These are phyloP conservation scores for Drosophila kambysellisi DNA, from an alignment of 2,888 invertebrate species.

Conservation along the genomic window DNA sequence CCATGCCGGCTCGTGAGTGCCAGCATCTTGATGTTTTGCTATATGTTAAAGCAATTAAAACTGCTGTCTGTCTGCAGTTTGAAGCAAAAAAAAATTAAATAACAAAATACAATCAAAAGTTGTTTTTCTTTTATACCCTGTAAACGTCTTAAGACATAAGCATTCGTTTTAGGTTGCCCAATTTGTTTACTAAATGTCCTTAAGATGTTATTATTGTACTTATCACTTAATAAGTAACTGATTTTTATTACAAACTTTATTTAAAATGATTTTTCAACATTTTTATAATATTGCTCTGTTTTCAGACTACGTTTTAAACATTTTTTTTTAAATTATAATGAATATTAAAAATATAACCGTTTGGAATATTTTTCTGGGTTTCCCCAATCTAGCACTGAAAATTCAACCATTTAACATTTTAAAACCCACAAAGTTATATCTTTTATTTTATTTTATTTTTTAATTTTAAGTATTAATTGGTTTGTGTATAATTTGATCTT, in stretches of 20 bases:
- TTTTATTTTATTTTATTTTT: background rate
- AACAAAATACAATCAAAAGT: background rate
- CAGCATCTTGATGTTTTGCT: conserved; percentile 76
- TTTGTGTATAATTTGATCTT: too few species aligned
- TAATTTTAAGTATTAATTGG: background rate
- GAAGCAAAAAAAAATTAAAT: conserved; percentile 6
- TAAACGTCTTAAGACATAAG: background rate
- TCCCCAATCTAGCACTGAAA: background rate
- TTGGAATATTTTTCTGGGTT: too few species aligned
- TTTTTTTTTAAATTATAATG: background rate
- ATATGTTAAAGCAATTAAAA: conserved; percentile 81
- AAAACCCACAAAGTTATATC: background rate
- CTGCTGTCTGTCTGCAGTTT: conserved; percentile 71
- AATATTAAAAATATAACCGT: too few species aligned
- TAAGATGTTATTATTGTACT: background rate
- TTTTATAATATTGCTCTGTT: background rate
- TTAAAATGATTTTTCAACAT: background rate
- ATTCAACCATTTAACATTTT: background rate
- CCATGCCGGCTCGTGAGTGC: conserved; percentile 63
- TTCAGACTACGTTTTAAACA: background rate
- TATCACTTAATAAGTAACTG: background rate
- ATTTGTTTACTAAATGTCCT: too few species aligned
- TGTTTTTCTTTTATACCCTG: conserved; percentile 11
- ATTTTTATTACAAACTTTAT: background rate
- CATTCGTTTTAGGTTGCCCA: background rate